phyloP scores from a whole-genome alignment of 2,888 invertebrate genomes.

The Parnassius glacialis region DNA sequence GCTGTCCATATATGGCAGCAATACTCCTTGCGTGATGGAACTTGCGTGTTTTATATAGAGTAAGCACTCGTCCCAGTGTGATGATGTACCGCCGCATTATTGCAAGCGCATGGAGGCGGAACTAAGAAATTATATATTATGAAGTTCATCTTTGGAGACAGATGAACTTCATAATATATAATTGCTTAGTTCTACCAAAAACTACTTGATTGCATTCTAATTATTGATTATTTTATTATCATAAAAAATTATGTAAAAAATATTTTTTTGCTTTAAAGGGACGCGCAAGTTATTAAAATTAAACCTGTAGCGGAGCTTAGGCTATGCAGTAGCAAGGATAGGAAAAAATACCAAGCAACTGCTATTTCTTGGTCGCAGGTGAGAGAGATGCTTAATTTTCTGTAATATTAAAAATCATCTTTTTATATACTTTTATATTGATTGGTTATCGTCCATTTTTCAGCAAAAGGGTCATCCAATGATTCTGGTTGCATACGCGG shows the following conservation, averaged over 20 bases:
- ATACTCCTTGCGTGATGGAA: no score
- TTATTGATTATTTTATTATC: neutral
- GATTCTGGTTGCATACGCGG: conserved; percentile 85
- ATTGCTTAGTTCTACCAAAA: no score
- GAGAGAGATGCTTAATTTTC: conserved; percentile 42
- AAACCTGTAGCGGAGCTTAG: conserved; percentile 73
- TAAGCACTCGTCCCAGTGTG: no score
- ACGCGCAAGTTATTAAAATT: conserved; percentile 41
- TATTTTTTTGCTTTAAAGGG: conserved; percentile 51
- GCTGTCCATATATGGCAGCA: no score
- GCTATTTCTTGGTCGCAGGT: conserved; percentile 76
- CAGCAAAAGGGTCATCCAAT: conserved; percentile 76
- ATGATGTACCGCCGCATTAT: no score
- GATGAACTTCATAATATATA: no score
- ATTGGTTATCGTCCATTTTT: conserved; percentile 22
- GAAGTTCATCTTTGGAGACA: no score
- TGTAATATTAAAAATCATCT: neutral
- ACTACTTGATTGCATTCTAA: no score
- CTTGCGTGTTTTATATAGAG: no score
- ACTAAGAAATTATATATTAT: no score
- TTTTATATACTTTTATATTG: conserved; percentile 8
- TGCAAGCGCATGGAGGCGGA: no score
- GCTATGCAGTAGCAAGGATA: conserved; percentile 40
- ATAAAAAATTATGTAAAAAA: conserved; percentile 5
- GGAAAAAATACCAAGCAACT: conserved; percentile 69